Evolutionary conservation across 2,113 vertebrate genomes (phyloP), one percentile per base, ranked within the genome.

Genomic region (Muntiacus muntjak): DNA sequence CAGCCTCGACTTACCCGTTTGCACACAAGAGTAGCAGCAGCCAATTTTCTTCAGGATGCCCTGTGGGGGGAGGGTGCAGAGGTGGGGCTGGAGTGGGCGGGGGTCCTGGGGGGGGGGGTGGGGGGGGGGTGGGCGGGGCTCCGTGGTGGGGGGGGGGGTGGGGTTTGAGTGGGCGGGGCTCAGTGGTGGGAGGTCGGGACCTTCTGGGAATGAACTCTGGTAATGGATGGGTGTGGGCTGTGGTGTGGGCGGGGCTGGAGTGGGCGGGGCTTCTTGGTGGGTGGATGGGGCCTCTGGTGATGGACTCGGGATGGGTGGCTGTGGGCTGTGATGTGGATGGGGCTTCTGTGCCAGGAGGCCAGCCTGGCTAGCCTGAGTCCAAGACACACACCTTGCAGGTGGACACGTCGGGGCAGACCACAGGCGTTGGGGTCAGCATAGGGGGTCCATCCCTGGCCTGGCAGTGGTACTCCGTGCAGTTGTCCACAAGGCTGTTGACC

Each of bases 381-480:
- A 12, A 1, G 17, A n/a, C 82, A 45, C 94, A 2, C 45, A 98
- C 98, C 89, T 14, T 91, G 84, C 98, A 98, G 60, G 30, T 40
- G 50, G 95, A 33, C 45, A 97, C 43, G 0, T 96, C 91, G 0
- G 94, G 96, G 83, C 98, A 98, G 40, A 17, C 1, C 0, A 2
- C 0, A 3, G 97, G 98, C 97, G 23, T 98, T 96, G 54, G 98
- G 4, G 1, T 83, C 83, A 98, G 93, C 54, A 97, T 0, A 62
- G 97, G 33, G 23, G 98, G n/a, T 6, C 98, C 97, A 16, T 98
- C 97, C 26, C 96, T 76, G 8, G 92, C 89, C 82, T 98, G 98
- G 91, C 99, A 99, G 82, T 26, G 98, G 95, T 99, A 99, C 3
- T 97, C 43, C 0, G 98, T 98, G 98, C 99, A 99, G 4, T 98